A percentile compares a stretch with the other conserved stretches of the same genome.
Conservation (phyloP, 2,797 vertebrate genomes). For the Tragopan temminckii region DNA sequence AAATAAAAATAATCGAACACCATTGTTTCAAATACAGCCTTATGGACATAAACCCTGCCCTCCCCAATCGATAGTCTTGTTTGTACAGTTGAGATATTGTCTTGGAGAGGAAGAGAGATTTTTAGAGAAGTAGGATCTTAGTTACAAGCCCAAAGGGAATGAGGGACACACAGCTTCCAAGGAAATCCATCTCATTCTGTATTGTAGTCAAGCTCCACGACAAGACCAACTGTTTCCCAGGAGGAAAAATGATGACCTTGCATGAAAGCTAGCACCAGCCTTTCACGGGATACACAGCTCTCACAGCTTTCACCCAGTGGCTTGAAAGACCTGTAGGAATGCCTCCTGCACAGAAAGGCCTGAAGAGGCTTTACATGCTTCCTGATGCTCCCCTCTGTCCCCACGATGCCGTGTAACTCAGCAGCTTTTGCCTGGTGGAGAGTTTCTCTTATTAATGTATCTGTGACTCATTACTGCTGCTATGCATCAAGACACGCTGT, state of each 20-base stretch:
- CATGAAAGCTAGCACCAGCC: background rate
- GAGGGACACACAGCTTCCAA: background rate
- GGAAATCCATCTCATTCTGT: background rate
- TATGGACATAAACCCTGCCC: background rate
- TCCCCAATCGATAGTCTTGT: background rate
- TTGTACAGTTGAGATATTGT: background rate
- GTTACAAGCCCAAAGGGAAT: background rate
- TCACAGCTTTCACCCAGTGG: background rate
- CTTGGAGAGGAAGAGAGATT: background rate
- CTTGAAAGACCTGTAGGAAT: background rate
- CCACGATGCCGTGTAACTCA: background rate
- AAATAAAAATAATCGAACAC: background rate
- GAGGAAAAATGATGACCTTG: background rate
- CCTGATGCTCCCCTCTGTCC: background rate
- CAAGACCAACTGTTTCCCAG: background rate
- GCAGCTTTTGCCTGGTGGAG: background rate
- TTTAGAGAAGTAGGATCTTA: background rate
- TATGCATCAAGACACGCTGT: rapidly evolving
- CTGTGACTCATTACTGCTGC: background rate
- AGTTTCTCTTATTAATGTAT: background rate
- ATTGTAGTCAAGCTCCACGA: background rate
- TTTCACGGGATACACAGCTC: background rate
- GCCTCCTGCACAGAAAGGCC: background rate
- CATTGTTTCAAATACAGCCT: background rate
- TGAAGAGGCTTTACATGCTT: background rate